A percentile compares a stretch with the other conserved stretches of the same genome.
Conservation (phyloP, 2,888 invertebrate genomes). For the Meiosimyza decipiens region DNA sequence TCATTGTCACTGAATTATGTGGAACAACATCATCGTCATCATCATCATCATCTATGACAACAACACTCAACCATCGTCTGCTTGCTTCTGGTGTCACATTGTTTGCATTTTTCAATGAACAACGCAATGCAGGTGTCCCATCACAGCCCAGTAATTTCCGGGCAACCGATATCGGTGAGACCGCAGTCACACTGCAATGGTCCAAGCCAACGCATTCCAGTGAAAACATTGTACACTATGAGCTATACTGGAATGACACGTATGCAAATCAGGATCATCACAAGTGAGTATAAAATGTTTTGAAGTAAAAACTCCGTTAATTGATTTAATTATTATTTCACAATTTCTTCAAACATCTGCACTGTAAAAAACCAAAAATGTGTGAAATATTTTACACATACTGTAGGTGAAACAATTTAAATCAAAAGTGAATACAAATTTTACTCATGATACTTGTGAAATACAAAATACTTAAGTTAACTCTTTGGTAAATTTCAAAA, state of each 20-base stretch:
- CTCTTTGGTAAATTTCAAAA: no score
- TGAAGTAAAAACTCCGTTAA: background rate
- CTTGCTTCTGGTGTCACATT: constrained; percentile 13
- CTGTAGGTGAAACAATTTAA: no score
- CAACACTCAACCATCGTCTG: constrained; percentile 39
- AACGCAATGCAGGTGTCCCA: constrained; percentile 81
- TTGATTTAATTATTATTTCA: background rate
- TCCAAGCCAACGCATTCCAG: constrained; percentile 90
- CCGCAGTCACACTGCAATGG: constrained; percentile 92
- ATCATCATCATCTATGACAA: constrained; percentile 31
- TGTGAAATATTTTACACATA: no score
- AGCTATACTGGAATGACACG: constrained; percentile 97
- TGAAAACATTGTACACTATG: constrained; percentile 94
- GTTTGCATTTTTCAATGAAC: constrained; percentile 13
- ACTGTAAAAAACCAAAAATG: no score
- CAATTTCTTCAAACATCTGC: background rate
- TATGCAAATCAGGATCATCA: constrained; percentile 90
- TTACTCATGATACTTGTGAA: no score
- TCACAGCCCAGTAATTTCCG: constrained; percentile 93
- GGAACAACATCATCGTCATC: constrained; percentile 39
- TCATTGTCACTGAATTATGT: constrained; percentile 47
- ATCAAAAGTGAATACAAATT: no score
- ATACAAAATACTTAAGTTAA: no score
- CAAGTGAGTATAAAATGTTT: constrained; percentile 69
- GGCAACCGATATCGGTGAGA: constrained; percentile 88